Evolutionary conservation across 2,888 invertebrate genomes (phyloP).

Genomic region (Parnassius glacialis): DNA sequence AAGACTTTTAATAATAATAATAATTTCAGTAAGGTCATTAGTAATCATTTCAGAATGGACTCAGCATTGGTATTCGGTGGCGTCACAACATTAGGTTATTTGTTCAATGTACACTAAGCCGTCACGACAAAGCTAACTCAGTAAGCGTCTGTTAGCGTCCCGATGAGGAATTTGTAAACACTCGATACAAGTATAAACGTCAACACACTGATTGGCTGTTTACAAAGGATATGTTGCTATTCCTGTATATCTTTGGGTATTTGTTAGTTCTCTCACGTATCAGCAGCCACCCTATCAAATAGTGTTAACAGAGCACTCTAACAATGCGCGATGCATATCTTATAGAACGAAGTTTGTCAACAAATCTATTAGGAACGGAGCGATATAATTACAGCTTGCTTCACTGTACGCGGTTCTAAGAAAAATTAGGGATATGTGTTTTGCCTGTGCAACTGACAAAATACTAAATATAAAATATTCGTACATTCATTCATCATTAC

Average conservation of each 20-base stretch:
- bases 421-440: too few species aligned
- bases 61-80: not conserved
- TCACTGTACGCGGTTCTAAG: too few species aligned
- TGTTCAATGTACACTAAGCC: slow-evolving; percentile 6
- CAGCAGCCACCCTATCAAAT: slow-evolving; percentile 30
- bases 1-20: too few species aligned
- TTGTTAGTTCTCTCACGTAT: slow-evolving; percentile 39
- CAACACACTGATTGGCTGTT: slow-evolving; percentile 51
- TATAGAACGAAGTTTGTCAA: too few species aligned
- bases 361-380: too few species aligned
- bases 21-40: not conserved
- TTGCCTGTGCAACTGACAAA: too few species aligned
- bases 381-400: too few species aligned
- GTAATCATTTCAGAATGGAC: not conserved
- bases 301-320: slow-evolving; percentile 33
- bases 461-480: too few species aligned
- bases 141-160: slow-evolving; percentile 30
- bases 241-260: slow-evolving; percentile 31
- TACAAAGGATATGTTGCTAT: slow-evolving; percentile 36
- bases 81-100: slow-evolving; percentile 1
- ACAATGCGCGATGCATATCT: too few species aligned
- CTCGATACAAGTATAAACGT: slow-evolving; percentile 38
- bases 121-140: slow-evolving; percentile 16
- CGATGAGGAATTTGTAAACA: slow-evolving; percentile 15
- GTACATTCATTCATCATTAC: too few species aligned